These are phyloP conservation scores for Oligia latruncula DNA, from an alignment of 2,888 invertebrate genomes.

Conservation along the genomic window DNA sequence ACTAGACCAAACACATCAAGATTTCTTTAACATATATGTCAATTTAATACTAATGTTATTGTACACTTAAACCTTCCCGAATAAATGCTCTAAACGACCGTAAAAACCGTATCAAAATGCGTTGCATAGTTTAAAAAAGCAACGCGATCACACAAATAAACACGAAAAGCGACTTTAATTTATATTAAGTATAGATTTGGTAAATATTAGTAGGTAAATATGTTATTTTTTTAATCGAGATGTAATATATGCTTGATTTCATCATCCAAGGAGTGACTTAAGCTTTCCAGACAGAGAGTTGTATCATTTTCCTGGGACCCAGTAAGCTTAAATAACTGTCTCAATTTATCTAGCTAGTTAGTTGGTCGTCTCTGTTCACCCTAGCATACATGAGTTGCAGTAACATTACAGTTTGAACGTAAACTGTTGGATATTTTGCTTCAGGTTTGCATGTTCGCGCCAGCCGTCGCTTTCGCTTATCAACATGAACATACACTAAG, in stretches of 20 bases:
- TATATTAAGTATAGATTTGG: not conserved
- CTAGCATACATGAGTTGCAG: not conserved
- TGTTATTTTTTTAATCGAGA: not conserved
- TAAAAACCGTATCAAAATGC: no score
- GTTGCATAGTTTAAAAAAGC: no score
- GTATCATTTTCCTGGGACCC: not conserved
- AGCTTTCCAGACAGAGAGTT: no score
- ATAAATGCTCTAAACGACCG: no score
- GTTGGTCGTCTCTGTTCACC: not conserved
- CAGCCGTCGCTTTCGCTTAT: slow-evolving; percentile 3
- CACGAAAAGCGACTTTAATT: no score
- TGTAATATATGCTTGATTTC: not conserved
- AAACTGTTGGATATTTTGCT: not conserved
- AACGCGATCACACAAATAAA: no score
- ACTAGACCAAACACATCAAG: no score
- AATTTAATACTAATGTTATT: no score
- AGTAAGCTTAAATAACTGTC: not conserved
- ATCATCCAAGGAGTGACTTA: not conserved
- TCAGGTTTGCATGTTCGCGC: not conserved
- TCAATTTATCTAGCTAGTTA: not conserved
- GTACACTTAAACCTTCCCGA: no score
- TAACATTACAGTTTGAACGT: not conserved
- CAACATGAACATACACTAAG: not conserved
- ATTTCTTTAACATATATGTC: no score
- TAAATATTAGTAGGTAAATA: not conserved